A percentile compares a stretch with the other conserved stretches of the same genome.
Evolutionary conservation across 2,888 invertebrate genomes (phyloP).

Genomic region (Auanema freiburgensis): DNA sequence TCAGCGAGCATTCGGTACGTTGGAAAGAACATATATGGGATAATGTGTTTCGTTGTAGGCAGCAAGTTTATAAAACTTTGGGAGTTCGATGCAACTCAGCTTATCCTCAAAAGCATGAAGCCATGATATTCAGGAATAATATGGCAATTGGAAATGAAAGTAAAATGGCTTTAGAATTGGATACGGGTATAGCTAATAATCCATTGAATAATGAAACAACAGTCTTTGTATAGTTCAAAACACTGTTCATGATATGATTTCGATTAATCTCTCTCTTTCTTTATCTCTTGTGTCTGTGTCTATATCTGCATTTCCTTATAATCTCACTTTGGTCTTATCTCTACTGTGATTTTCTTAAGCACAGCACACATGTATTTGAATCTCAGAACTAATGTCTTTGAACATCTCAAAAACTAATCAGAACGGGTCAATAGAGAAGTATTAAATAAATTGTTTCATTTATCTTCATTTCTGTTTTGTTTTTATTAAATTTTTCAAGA

Average conservation of each 20-base stretch:
- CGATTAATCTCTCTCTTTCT: background rate
- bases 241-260: background rate
- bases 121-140: conserved; percentile 15
- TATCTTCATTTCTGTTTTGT: no score
- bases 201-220: conserved; percentile 9
- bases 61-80: conserved; percentile 9
- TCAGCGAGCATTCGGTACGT: conserved; percentile 52
- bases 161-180: conserved; percentile 2
- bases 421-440: no score
- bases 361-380: no score
- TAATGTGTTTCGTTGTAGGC: background rate
- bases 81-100: conserved; percentile 1
- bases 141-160: background rate
- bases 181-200: conserved; percentile 12
- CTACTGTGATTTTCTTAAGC: background rate
- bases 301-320: background rate
- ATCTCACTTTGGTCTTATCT: background rate
- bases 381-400: no score
- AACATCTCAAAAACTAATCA: no score
- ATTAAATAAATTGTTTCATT: no score
- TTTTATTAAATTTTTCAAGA: no score
- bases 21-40: background rate
- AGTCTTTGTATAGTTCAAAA: conserved; percentile 14
- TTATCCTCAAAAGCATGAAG: conserved; percentile 9
- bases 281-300: background rate